Conservation (phyloP, 2,888 invertebrate genomes). For the Pristionchus japonicus region DNA sequence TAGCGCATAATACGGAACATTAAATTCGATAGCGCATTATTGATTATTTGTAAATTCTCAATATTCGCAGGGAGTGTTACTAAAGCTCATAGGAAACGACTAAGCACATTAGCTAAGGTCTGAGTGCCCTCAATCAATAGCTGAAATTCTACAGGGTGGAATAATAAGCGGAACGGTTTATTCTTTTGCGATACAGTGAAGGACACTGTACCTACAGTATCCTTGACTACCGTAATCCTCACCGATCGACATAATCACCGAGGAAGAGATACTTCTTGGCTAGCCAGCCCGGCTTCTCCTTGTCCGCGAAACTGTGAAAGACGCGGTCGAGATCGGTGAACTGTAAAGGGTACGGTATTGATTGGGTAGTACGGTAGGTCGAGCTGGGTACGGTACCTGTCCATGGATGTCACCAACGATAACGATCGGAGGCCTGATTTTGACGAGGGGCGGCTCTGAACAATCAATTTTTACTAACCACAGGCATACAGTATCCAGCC, state of each 20-base stretch:
- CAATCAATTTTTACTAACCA: too few relatives aligned
- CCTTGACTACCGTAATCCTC: background rate
- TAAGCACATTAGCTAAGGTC: too few relatives aligned
- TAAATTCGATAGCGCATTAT: too few relatives aligned
- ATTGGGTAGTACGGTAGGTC: background rate
- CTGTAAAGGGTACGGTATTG: background rate
- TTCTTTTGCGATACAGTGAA: too few relatives aligned
- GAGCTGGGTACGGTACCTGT: background rate
- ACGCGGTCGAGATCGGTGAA: background rate
- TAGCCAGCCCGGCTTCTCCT: background rate
- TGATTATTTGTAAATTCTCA: too few relatives aligned
- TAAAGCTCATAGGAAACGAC: too few relatives aligned
- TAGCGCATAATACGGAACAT: too few relatives aligned
- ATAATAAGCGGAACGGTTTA: too few relatives aligned
- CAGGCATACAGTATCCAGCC: background rate
- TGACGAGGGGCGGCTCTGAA: background rate
- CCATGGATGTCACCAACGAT: conserved; percentile 26
- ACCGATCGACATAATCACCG: conserved; percentile 28
- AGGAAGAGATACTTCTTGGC: background rate
- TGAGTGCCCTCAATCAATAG: too few relatives aligned
- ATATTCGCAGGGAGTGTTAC: too few relatives aligned
- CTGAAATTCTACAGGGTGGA: too few relatives aligned
- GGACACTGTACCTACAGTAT: too few relatives aligned
- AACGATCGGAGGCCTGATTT: background rate
- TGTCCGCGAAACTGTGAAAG: background rate